A percentile compares a stretch with the other conserved stretches of the same genome.
These are phyloP conservation scores for Drosophila merina DNA, from an alignment of 2,888 invertebrate species.

Conservation along the genomic window DNA sequence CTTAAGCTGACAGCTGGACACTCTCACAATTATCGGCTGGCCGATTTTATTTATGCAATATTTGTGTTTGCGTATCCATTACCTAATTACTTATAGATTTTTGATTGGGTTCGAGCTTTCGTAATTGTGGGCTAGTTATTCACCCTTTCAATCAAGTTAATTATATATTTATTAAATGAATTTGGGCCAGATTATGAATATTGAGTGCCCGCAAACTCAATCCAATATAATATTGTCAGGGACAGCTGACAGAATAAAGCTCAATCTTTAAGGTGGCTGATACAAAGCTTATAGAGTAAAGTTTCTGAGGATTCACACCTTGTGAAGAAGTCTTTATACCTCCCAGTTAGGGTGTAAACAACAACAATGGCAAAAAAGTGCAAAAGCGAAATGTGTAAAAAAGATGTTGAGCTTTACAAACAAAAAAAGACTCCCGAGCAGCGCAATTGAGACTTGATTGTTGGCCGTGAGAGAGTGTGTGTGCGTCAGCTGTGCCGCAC, in stretches of 20 bases:
- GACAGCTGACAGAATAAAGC: no score
- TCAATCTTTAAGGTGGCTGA: no score
- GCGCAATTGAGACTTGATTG: conserved; percentile 56
- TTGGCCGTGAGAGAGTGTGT: conserved; percentile 24
- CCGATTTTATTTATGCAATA: conserved; percentile 8
- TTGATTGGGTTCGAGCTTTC: not conserved
- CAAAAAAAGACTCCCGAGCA: conserved; percentile 23
- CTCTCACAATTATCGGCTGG: conserved; percentile 32
- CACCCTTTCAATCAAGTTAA: no score
- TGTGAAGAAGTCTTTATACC: conserved; percentile 1
- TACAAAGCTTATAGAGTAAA: no score
- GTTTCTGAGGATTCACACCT: no score
- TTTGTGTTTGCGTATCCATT: conserved; percentile 4
- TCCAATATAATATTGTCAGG: no score
- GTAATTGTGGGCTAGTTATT: not conserved
- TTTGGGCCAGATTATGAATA: no score
- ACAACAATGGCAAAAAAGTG: conserved; percentile 53
- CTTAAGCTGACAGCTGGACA: conserved; percentile 27
- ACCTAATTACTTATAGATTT: conserved; percentile 22
- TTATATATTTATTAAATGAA: no score
- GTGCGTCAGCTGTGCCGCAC: conserved; percentile 52
- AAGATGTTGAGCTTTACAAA: conserved; percentile 33
- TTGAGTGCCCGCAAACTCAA: no score
- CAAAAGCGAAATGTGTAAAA: conserved; percentile 21
- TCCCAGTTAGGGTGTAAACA: conserved; percentile 29